Percentiles rank a stretch among this genome's conserved stretches.
Conservation (phyloP, 2,113 vertebrate genomes). For the Percina caprodes region DNA sequence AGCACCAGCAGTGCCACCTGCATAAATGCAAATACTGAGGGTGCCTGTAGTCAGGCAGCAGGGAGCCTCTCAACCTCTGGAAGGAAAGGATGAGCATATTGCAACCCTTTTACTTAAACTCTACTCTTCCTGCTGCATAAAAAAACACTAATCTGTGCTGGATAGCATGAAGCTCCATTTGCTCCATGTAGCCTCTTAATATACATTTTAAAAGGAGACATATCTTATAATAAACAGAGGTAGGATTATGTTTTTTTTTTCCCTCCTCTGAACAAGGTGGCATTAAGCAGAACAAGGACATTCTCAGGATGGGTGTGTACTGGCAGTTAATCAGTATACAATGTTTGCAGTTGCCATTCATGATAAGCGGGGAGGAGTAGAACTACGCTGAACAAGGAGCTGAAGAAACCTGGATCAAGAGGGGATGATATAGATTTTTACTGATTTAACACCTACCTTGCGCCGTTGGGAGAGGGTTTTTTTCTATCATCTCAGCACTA, state of each 20-base stretch:
- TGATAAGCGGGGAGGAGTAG: neutral
- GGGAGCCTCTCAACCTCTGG: neutral
- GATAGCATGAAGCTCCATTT: neutral
- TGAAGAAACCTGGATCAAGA: neutral
- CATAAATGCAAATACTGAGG: neutral
- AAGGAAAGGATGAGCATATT: neutral
- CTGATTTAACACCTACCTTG: conserved; percentile 81
- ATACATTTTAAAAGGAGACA: neutral
- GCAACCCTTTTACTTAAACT: neutral
- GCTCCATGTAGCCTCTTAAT: neutral
- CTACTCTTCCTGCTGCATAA: neutral
- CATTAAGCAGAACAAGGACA: conserved; percentile 21
- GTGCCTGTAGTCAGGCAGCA: neutral
- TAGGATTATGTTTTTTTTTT: neutral
- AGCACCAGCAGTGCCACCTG: neutral
- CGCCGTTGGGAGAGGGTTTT: conserved; percentile 85
- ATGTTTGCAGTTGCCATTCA: conserved; percentile 9
- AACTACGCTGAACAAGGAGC: neutral
- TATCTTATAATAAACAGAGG: too few relatives aligned
- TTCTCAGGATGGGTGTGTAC: conserved; percentile 30
- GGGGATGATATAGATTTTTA: too few relatives aligned
- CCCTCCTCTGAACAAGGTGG: neutral
- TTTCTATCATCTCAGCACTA: conserved; percentile 85
- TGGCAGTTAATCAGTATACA: conserved; percentile 32
- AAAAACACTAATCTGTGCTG: neutral